Base-by-base conservation (phyloP, 2,113 vertebrate species). In the Corythoichthys haematopterus region DNA sequence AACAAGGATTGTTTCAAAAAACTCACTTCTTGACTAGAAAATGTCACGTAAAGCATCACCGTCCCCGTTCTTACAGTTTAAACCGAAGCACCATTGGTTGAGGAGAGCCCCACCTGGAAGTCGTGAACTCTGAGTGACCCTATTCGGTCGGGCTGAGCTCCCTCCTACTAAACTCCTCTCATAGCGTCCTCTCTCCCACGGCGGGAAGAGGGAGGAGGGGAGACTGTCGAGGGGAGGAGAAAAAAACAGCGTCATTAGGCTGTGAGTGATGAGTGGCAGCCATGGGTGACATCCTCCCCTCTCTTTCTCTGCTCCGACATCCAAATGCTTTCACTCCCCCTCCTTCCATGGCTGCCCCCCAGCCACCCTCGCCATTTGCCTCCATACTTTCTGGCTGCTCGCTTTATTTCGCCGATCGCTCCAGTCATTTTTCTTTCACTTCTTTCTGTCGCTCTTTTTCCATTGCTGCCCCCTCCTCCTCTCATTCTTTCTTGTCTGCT, bases 91-190 rank as follows among this genome's bases (percentile, higher is more conserved):
- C 45, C 65, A 73, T 65, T n/a, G 72, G 78, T 62, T 72, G 74
- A 85, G 77, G 82, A 84, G 93, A 87, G 91, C 92, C 93, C 94
- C 95, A 97, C 96, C 95, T 97, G 95, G 94, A 94, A 93, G 93
- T 94, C 92, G 92, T 98, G 96, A 98, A 97, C 96, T 98, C 93
- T 91, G 87, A 82, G 92, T 94, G 95, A 98, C 95, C 96, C 93
- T 85, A 70, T 91, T 91, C 94, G 95, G 95, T 95, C 94, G 94
- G 85, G 93, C 91, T 65, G 92, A 90, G n/a, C 90, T 91, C 92
- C 92, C 93, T 91, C 91, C 91, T 51, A 37, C 55, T 57, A 36
- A 57, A 57, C 63, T 65, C 91, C 92, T 90, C 40, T 62, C 60
- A 45, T 14, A 46, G 60, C 60, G 60, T 62, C 91, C 71, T 14